These are phyloP conservation scores for Actinia equina DNA, from an alignment of 64 coral and sea anemone species.

Conservation along the genomic window DNA sequence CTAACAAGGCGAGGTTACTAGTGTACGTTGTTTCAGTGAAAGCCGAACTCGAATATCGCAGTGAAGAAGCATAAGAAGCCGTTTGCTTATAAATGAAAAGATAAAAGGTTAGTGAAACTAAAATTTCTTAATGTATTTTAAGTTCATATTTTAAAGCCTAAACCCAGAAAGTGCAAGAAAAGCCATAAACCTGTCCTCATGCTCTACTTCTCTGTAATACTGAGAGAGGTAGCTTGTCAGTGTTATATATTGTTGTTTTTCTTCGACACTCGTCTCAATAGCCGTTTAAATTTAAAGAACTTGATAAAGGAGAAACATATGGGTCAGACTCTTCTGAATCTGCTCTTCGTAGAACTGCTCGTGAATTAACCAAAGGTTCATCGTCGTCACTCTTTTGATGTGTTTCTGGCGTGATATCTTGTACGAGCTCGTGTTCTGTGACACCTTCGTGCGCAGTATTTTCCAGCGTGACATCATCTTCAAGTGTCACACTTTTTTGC, in stretches of 20 bases:
- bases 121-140: no score
- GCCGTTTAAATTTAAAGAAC: not conserved
- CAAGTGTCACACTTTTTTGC: not conserved
- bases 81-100: no score
- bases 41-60: no score
- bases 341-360: not conserved
- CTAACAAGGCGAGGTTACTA: no score
- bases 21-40: no score
- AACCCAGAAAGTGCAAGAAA: no score
- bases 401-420: not conserved
- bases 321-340: slow-evolving; percentile 3
- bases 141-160: no score
- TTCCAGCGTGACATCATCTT: not conserved
- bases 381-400: not conserved
- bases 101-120: no score
- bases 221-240: no score
- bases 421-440: not conserved
- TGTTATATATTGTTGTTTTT: not conserved
- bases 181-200: no score
- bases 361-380: not conserved
- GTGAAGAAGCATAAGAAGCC: no score
- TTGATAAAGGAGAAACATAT: slow-evolving; percentile 9
- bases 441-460: not conserved
- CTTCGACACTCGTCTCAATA: not conserved
- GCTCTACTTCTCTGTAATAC: no score